Base-by-base conservation (phyloP, 2,888 invertebrate species). In the Phortica okadai region DNA sequence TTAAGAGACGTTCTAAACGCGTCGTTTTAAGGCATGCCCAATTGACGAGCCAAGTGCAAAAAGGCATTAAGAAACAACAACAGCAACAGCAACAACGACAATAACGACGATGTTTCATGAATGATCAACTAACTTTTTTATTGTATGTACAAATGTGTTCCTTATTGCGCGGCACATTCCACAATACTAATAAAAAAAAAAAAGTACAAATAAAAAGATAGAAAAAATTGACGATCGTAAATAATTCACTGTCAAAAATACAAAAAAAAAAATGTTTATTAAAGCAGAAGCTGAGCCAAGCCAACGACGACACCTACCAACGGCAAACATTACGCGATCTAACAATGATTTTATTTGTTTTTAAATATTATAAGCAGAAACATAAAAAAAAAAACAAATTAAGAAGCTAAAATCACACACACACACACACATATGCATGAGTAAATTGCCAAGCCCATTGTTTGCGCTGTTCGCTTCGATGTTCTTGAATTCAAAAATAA, bases 131-230 rank as follows among this genome's bases (percentile, higher is more conserved):
- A 14, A 14, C 50, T 50, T 62, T 16, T 62, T 62, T 25, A 62
- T 62, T 62, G 14, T 21, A 70, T 50, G 14, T 70, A 50, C 56
- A 33, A 33, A 10, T 44, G 54, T 54, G 44, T 72, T 72, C 70
- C 56, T 72, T 56, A 54, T 72, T 72, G 70, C 70, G 70, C 70
- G 70, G n/a, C 70, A 72, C 70, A 72, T 72, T 72, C 70, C 70
- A 72, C 41, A 56, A 16, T n/a, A 33, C 33, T 8, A 25, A 33
- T 33, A 33, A 33, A 33, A 33, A 33, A 33, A 33, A 33, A 33
- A 33, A 33, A 33, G 33, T 33, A 33, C 33, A 33, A n/a, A 56
- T 11, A 56, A n/a, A n/a, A n/a, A n/a, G n/a, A n/a, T 7, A 62
- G 21, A 25, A 4, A 62, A n/a, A 62, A 21, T 21, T 62, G 25